Conservation (phyloP, 2,888 invertebrate species). For the Stenolophus ochropezus region DNA sequence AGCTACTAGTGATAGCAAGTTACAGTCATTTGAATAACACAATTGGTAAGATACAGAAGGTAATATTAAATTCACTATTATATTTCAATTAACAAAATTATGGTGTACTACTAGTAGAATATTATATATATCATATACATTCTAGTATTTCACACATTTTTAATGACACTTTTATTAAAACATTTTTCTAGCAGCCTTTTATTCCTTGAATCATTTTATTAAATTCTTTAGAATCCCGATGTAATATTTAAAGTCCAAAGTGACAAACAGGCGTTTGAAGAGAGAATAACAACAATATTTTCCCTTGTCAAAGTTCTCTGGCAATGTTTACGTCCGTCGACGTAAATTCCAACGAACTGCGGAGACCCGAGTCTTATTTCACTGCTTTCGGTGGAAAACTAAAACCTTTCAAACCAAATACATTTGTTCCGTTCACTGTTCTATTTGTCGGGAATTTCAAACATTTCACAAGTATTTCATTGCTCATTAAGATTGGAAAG, state of each 20-base stretch:
- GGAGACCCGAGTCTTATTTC: conserved; percentile 60
- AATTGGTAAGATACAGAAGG: too few relatives aligned
- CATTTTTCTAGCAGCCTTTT: not conserved
- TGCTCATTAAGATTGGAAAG: not conserved
- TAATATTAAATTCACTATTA: too few relatives aligned
- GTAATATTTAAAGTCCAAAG: not conserved
- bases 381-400: conserved; percentile 11
- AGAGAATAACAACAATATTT: conserved; percentile 51
- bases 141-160: too few relatives aligned
- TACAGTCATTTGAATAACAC: too few relatives aligned
- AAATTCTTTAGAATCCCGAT: not conserved
- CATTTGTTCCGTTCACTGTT: not conserved
- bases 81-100: too few relatives aligned
- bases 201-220: not conserved
- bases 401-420: not conserved
- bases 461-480: not conserved
- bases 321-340: conserved; percentile 56
- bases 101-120: too few relatives aligned
- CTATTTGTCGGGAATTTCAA: not conserved
- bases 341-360: conserved; percentile 67
- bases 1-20: too few relatives aligned
- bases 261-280: not conserved
- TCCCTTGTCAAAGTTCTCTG: conserved; percentile 40
- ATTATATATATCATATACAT: too few relatives aligned
- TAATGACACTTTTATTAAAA: too few relatives aligned